Evolutionary conservation across 2,797 vertebrate genomes (phyloP).

Genomic region (Tolypeutes matacus): DNA sequence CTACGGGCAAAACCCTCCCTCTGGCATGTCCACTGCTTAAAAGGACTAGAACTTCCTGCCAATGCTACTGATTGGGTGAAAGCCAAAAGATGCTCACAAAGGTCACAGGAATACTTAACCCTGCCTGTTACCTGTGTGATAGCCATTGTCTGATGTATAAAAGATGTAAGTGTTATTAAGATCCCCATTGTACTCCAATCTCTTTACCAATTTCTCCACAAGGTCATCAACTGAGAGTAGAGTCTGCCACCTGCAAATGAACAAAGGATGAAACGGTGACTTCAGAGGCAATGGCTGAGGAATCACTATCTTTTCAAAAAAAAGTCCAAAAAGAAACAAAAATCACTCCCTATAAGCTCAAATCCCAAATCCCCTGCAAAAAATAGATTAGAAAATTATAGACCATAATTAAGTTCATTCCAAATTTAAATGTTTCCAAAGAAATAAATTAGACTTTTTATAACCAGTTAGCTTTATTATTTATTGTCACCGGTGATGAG

Average conservation of each 20-base stretch:
- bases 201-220: slow-evolving; percentile 95
- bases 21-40: not conserved
- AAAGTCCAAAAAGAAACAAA: not conserved
- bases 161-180: slow-evolving; percentile 96
- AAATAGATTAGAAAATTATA: slow-evolving; percentile 3
- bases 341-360: not conserved
- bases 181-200: slow-evolving; percentile 92
- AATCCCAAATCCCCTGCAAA: not conserved
- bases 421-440: slow-evolving; percentile 29
- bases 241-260: slow-evolving; percentile 93
- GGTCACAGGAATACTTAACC: not conserved
- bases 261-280: not conserved
- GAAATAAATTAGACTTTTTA: not conserved
- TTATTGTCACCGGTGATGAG: not conserved
- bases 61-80: not conserved
- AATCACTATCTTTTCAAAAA: not conserved
- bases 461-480: not conserved
- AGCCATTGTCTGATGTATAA: slow-evolving; percentile 98
- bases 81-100: not conserved
- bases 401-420: not conserved
- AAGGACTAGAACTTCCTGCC: not conserved
- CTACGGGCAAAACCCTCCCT: not conserved
- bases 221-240: slow-evolving; percentile 98
- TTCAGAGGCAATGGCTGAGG: not conserved
- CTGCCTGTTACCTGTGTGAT: slow-evolving; percentile 93